Percentiles rank a stretch among this genome's conserved stretches.
Conservation (phyloP, 2,797 vertebrate species). For the Xiphorhynchus erythropygius region DNA sequence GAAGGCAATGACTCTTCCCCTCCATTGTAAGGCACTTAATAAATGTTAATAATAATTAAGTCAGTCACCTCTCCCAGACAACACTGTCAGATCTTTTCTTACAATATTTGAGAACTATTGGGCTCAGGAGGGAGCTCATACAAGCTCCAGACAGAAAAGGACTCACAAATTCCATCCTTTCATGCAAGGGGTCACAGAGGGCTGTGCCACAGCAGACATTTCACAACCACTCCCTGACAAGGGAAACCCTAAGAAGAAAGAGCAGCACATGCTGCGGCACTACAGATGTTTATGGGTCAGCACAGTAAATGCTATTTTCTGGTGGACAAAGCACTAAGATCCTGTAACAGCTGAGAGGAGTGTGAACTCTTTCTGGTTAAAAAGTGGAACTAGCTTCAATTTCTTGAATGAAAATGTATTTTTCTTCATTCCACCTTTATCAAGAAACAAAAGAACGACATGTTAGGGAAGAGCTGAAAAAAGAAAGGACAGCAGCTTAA, state of each 20-base stretch:
- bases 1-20: background rate
- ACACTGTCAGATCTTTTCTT: background rate
- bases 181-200: slow-evolving; percentile 52
- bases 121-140: background rate
- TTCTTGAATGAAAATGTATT: background rate
- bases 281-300: background rate
- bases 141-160: background rate
- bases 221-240: background rate
- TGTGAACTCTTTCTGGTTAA: background rate
- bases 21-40: slow-evolving; percentile 16
- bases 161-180: background rate
- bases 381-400: slow-evolving; percentile 34
- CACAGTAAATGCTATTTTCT: background rate
- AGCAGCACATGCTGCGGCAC: background rate
- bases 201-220: slow-evolving; percentile 7
- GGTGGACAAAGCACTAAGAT: slow-evolving; percentile 1
- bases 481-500: background rate
- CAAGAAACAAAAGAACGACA: background rate
- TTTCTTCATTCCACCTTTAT: background rate
- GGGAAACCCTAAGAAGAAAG: background rate
- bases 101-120: background rate
- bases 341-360: background rate
- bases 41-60: slow-evolving; percentile 26
- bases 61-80: slow-evolving; percentile 6
- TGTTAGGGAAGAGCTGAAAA: background rate